Percentiles rank a stretch among this genome's conserved stretches.
phyloP scores from a whole-genome alignment of 2,113 vertebrate genomes.

The Toxotes jaculatrix region DNA sequence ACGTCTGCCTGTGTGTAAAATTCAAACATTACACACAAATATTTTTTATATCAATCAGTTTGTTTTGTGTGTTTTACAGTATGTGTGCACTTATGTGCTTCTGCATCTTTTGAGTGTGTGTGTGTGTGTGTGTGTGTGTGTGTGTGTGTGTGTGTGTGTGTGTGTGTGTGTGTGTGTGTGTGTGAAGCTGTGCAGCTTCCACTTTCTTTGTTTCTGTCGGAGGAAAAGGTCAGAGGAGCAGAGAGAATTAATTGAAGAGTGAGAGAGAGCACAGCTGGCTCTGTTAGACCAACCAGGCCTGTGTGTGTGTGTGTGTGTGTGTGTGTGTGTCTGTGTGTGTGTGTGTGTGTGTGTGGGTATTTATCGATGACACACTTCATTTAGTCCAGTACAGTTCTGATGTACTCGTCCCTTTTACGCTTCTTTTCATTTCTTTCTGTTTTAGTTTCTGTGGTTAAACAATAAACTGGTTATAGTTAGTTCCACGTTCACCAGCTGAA shows the following conservation, averaged over 20 bases:
- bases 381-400: too few species aligned
- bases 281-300: conserved; percentile 62
- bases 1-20: too few species aligned
- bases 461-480: too few species aligned
- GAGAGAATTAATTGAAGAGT: conserved; percentile 82
- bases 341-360: neutral
- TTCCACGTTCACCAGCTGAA: neutral
- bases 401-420: too few species aligned
- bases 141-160: conserved; percentile 20
- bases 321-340: conserved; percentile 14
- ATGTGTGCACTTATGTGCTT: neutral
- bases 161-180: neutral
- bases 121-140: neutral
- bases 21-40: too few species aligned
- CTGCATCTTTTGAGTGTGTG: neutral
- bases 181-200: conserved; percentile 33
- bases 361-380: neutral
- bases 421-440: too few species aligned
- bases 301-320: neutral
- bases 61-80: neutral
- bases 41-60: too few species aligned
- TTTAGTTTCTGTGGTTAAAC: too few species aligned
- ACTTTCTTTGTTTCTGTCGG: conserved; percentile 74
- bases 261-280: conserved; percentile 73
- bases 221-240: conserved; percentile 83